A percentile compares a stretch with the other conserved stretches of the same genome.
phyloP scores from a whole-genome alignment of 2,888 invertebrate species.

The Orgyia antiqua region DNA sequence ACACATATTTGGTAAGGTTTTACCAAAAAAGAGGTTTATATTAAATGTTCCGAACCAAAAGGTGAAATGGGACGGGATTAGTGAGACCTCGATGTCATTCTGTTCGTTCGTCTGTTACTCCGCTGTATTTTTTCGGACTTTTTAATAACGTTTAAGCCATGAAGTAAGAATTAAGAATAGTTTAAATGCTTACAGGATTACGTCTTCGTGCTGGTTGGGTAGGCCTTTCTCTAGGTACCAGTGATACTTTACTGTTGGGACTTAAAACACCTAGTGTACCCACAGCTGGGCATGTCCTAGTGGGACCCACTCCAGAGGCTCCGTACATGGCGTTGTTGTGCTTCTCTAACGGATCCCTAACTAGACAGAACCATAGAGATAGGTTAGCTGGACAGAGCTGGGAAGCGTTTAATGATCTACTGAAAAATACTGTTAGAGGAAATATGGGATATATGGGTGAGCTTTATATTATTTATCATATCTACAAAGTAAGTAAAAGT shows the following conservation, averaged over 20 bases:
- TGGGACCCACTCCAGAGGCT: slow-evolving; percentile 87
- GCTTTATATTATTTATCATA: slow-evolving; percentile 16
- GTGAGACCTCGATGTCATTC: too few relatives aligned
- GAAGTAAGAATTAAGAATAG: too few relatives aligned
- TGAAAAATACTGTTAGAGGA: slow-evolving; percentile 91
- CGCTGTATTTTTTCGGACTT: too few relatives aligned
- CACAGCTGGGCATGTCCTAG: slow-evolving; percentile 90
- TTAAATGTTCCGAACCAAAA: too few relatives aligned
- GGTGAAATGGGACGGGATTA: too few relatives aligned
- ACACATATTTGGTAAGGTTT: too few relatives aligned
- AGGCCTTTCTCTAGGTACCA: slow-evolving; percentile 94
- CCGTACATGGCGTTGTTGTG: slow-evolving; percentile 94
- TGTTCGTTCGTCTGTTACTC: too few relatives aligned
- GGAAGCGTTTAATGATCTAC: slow-evolving; percentile 89
- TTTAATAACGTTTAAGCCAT: too few relatives aligned
- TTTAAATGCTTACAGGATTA: slow-evolving; percentile 83
- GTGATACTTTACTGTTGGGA: slow-evolving; percentile 93
- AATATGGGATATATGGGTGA: slow-evolving; percentile 95
- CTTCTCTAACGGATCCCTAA: slow-evolving; percentile 96
- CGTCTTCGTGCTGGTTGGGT: slow-evolving; percentile 88
- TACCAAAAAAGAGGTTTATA: too few relatives aligned
- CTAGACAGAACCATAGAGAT: slow-evolving; percentile 89
- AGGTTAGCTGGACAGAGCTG: slow-evolving; percentile 86
- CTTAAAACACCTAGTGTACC: slow-evolving; percentile 82
- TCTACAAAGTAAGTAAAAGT: too few relatives aligned